Evolutionary conservation across 2,113 vertebrate species (phyloP), one percentile per base, ranked within the genome.

Genomic region (Oncorhynchus mykiss): DNA sequence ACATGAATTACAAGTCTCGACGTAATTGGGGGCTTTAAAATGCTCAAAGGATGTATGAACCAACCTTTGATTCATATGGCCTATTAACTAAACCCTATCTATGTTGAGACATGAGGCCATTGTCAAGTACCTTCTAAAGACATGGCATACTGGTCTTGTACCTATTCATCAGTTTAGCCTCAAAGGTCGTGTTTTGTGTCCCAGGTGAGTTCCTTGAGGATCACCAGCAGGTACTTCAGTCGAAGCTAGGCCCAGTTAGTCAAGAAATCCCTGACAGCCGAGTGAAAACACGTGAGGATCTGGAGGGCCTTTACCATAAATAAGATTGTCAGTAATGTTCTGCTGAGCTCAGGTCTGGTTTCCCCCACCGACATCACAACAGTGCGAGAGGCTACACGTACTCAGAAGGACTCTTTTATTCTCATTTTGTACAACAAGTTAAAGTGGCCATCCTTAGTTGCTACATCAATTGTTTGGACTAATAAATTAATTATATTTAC

Each of bases 1-100:
- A 96, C 80, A 90, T 92, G 92, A 96, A 95, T 84, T 98, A 98
- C 76, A 93, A 93, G 79, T 94, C 85, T 49, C 85, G 92, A 91
- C 92, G 97, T 5, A 31, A 31, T 31, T 99, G 93, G 95, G 93
- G 87, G 14, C 22, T 2, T 3, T 34, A 34, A 34, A 34, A 20
- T 24, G 31, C 31, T 34, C 31, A 34, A 34, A 34, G 31, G 31
- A 39, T 6, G 16, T 5, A 7, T 8, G 16, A 72, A 27, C 13
- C 45, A 59, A 27, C 9, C 7, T 20, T 6, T 69, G 2, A 45
- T 9, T 45, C 39, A 45, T 9, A 45, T 45, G 39, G 39, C 0
- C 39, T 45, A 45, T 2, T 45, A 45, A 45, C 39, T 45, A 39
- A 39, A 8, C 34, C 1, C 34, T 34, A 39, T 9, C 39, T 45